Base-by-base conservation (phyloP, 2,888 invertebrate genomes). In the Lithophane semibrunnea region DNA sequence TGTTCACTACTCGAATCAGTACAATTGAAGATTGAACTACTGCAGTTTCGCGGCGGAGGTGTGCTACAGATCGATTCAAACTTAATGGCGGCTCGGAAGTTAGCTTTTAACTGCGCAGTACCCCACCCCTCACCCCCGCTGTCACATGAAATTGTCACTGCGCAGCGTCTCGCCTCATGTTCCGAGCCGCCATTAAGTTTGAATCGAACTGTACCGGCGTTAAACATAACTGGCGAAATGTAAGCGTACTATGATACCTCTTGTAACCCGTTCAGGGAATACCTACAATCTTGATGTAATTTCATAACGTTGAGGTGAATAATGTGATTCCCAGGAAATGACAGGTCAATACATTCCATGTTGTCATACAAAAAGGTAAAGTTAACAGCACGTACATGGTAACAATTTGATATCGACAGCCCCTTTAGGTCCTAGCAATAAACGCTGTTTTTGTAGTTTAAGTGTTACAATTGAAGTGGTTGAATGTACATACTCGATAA, bases 251-350 rank as follows among this genome's bases (percentile, higher is more conserved):
- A 18, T 18, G 8, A 18, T 2, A 21, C 10, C 54, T 54, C n/a
- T 54, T 21, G 9, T 10, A n/a, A 54, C n/a, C 3, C 54, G 21
- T n/a, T 56, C 24, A 58, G 58, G 24, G 13, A 58, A 58, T 58
- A 24, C 13, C 13, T 58, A 13, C 24, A 24, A 58, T 37, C 52
- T 0, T 21, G 10, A 8, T 21, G 1, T 24, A 16, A n/a, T 24
- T 12, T 67, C 52, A 18, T 7, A 44, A 7, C 9, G 16, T 68
- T 29, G n/a, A 0, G 75, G 66, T 67, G 24, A 67, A 29, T 4
- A 8, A 52, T 61, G 74, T 81, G 16, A 81, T 21, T 61, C 60
- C 81, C 73, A 16, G 58, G 16, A 37, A 52, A 1, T 44, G 13
- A 37, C 24, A 16, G 37, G n/a, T 9, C 16, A 81, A 37, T n/a